Evolutionary conservation across 2,888 invertebrate genomes (phyloP).

Genomic region (Trichopoda pennipes): DNA sequence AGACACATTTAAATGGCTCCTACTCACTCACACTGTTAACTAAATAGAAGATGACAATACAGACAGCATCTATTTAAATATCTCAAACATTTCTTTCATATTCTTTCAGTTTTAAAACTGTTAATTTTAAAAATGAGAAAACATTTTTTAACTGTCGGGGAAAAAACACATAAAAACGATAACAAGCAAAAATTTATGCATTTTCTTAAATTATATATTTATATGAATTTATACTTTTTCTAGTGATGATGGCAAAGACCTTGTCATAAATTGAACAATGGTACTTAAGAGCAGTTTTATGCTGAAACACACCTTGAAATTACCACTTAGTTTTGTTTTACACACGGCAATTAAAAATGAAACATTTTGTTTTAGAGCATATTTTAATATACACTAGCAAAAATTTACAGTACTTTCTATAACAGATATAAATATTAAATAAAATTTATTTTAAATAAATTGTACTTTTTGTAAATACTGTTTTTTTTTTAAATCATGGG

Average conservation of each 20-base stretch:
- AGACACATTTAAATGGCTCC: constrained; percentile 28
- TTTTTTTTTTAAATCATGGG: no score
- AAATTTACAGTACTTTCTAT: not conserved
- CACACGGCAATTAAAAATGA: constrained; percentile 49
- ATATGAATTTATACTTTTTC: constrained; percentile 4
- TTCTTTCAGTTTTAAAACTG: not conserved
- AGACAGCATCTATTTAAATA: constrained; percentile 1
- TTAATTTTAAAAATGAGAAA: not conserved
- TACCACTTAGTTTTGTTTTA: constrained; percentile 49
- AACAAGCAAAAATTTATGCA: constrained; percentile 43
- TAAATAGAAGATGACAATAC: not conserved
- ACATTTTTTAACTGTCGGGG: not conserved
- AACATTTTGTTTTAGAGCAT: constrained; percentile 28
- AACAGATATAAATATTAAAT: not conserved
- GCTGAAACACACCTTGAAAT: constrained; percentile 58
- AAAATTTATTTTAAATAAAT: not conserved
- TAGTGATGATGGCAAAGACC: constrained; percentile 56
- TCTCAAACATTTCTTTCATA: not conserved
- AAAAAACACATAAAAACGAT: constrained; percentile 44
- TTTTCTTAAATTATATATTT: constrained; percentile 31
- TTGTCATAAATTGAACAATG: constrained; percentile 50
- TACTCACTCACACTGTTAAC: constrained; percentile 47
- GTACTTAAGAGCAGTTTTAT: constrained; percentile 32
- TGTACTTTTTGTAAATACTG: no score
- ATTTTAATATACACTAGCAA: constrained; percentile 25